These are phyloP conservation scores for Burhinus bistriatus DNA, from an alignment of 2,113 vertebrate species.

Conservation along the genomic window DNA sequence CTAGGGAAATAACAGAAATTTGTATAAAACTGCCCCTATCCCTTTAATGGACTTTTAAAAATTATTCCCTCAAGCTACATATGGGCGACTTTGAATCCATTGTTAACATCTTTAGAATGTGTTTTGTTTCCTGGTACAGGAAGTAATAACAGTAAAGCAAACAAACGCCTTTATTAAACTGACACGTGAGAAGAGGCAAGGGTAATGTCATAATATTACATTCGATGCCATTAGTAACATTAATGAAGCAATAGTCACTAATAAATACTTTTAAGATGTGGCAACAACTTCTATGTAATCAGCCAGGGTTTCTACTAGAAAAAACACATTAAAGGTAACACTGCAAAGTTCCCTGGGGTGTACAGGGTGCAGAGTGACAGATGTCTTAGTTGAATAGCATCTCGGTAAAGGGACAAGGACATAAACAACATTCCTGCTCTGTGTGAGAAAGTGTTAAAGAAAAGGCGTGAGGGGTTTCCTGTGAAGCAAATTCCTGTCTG, in stretches of 20 bases:
- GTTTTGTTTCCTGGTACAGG: slow-evolving; percentile 37
- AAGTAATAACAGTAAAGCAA: slow-evolving; percentile 55
- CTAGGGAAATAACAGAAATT: slow-evolving; percentile 9
- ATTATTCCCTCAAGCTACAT: slow-evolving; percentile 8
- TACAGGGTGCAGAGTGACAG: background rate
- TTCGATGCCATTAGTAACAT: background rate
- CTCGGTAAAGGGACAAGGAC: background rate
- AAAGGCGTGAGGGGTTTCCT: background rate
- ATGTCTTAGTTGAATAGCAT: background rate
- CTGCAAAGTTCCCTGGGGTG: background rate
- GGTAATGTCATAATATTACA: background rate
- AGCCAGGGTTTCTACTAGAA: background rate
- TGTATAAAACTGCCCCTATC: background rate
- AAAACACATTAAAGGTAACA: background rate
- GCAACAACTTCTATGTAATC: background rate
- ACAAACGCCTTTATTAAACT: slow-evolving; percentile 35
- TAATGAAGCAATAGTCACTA: background rate
- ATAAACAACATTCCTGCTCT: background rate
- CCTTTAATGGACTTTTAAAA: background rate
- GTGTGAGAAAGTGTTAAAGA: background rate
- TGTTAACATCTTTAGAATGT: slow-evolving; percentile 20
- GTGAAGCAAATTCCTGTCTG: background rate
- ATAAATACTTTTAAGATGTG: background rate
- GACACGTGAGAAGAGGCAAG: background rate
- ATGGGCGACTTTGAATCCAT: background rate